A percentile compares a stretch with the other conserved stretches of the same genome.
phyloP scores from a whole-genome alignment of 2,888 invertebrate genomes.

The Odontothrips loti region DNA sequence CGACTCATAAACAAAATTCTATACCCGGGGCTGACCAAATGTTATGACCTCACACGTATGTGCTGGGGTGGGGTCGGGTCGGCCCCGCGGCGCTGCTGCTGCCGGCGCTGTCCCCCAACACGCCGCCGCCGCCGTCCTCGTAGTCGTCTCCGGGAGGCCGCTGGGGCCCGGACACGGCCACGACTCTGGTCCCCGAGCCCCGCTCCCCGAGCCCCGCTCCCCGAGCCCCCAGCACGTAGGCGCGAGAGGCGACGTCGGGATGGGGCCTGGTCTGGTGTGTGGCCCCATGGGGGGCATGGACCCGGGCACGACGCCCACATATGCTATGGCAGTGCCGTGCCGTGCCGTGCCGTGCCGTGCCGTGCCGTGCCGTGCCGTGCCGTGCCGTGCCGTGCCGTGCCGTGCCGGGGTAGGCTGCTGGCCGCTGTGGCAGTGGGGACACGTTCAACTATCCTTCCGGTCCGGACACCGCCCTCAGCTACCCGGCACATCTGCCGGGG shows the following conservation, averaged over 20 bases:
- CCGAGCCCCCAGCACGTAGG: neutral
- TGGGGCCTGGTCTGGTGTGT: neutral
- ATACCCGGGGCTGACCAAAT: constrained; percentile 6
- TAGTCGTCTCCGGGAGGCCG: no score
- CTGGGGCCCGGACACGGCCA: neutral
- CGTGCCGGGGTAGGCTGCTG: no score
- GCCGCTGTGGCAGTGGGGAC: neutral
- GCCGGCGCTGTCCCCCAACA: neutral
- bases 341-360: neutral
- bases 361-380: neutral
- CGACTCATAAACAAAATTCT: constrained; percentile 19
- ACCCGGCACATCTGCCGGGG: no score
- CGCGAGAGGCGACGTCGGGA: neutral
- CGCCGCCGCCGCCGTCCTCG: no score
- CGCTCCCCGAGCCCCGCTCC: neutral
- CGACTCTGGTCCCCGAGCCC: neutral
- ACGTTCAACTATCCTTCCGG: no score
- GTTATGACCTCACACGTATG: constrained; percentile 26
- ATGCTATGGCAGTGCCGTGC: neutral
- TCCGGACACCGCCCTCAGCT: no score
- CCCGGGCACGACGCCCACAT: neutral
- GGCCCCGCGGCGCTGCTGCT: neutral
- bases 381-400: no score
- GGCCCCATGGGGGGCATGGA: no score
- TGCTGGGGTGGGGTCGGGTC: neutral